phyloP scores from a whole-genome alignment of 2,888 invertebrate genomes.

The Trypoxylon attenuatum region DNA sequence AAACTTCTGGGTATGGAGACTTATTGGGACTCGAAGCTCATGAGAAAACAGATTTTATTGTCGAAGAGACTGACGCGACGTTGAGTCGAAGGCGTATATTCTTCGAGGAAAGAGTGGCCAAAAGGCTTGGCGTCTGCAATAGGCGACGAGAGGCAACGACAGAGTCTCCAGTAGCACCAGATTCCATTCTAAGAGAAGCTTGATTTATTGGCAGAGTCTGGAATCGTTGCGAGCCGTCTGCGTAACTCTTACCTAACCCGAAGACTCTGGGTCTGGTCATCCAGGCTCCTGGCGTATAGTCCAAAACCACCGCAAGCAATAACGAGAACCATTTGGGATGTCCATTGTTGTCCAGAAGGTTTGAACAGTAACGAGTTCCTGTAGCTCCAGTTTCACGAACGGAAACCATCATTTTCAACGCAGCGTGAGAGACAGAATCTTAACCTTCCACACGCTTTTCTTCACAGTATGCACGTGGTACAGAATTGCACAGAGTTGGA shows the following conservation, averaged over 20 bases:
- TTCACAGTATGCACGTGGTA: conserved; percentile 17
- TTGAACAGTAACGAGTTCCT: conserved; percentile 30
- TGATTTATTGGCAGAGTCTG: conserved; percentile 59
- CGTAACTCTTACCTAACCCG: conserved; percentile 64
- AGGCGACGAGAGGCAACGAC: conserved; percentile 21
- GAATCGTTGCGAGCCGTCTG: conserved; percentile 19
- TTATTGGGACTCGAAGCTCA: neutral
- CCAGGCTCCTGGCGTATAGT: conserved; percentile 7
- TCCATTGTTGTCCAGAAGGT: conserved; percentile 50
- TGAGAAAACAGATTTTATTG: conserved; percentile 3
- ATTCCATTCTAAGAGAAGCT: conserved; percentile 24
- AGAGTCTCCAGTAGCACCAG: conserved; percentile 10
- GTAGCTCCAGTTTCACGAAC: conserved; percentile 53
- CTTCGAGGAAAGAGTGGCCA: conserved; percentile 4
- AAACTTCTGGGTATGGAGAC: too few relatives aligned
- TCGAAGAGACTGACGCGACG: conserved; percentile 9
- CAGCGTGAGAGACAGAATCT: conserved; percentile 28
- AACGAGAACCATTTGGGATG: conserved; percentile 61
- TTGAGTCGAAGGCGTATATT: neutral
- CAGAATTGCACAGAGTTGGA: conserved; percentile 19
- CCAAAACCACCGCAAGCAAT: conserved; percentile 58
- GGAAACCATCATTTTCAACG: conserved; percentile 47
- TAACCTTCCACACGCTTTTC: conserved; percentile 16
- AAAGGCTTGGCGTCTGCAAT: conserved; percentile 7
- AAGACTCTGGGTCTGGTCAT: conserved; percentile 22